A percentile compares a stretch with the other conserved stretches of the same genome.
Evolutionary conservation across 2,888 invertebrate species (phyloP).

Genomic region (Andrena dorsata): DNA sequence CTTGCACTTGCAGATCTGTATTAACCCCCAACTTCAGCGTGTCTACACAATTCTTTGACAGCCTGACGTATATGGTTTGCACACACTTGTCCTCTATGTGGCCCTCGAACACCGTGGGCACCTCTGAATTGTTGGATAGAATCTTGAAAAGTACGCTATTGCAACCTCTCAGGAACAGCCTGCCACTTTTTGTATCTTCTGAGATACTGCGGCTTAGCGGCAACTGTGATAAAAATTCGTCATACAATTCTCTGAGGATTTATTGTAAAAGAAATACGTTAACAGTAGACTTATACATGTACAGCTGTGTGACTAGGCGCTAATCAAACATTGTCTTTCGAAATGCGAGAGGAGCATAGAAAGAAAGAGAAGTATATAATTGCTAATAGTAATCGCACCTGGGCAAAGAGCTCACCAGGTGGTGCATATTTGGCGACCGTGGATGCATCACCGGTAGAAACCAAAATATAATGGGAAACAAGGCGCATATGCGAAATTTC

Average conservation of each 20-base stretch:
- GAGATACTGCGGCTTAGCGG: constrained; percentile 91
- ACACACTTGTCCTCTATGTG: constrained; percentile 93
- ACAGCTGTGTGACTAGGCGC: background rate
- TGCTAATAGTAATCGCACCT: constrained; percentile 78
- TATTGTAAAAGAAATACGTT: background rate
- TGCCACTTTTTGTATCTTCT: constrained; percentile 93
- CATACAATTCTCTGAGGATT: constrained; percentile 21
- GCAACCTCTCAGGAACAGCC: constrained; percentile 92
- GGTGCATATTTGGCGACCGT: constrained; percentile 92
- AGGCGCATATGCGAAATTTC: constrained; percentile 88
- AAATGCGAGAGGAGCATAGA: background rate
- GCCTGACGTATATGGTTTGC: constrained; percentile 90
- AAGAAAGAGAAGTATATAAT: constrained; percentile 22
- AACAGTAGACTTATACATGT: background rate
- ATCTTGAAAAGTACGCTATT: constrained; percentile 88
- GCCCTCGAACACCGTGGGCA: constrained; percentile 87
- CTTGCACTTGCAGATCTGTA: constrained; percentile 89
- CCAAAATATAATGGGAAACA: constrained; percentile 89
- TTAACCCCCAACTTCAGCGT: constrained; percentile 88
- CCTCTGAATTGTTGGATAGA: background rate
- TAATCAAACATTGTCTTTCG: background rate
- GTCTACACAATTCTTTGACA: constrained; percentile 89
- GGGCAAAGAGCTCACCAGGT: constrained; percentile 91
- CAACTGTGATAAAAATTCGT: constrained; percentile 82
- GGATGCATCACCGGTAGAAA: constrained; percentile 89